phyloP scores from a whole-genome alignment of 2,888 invertebrate genomes.

The Mesoligia furuncula region DNA sequence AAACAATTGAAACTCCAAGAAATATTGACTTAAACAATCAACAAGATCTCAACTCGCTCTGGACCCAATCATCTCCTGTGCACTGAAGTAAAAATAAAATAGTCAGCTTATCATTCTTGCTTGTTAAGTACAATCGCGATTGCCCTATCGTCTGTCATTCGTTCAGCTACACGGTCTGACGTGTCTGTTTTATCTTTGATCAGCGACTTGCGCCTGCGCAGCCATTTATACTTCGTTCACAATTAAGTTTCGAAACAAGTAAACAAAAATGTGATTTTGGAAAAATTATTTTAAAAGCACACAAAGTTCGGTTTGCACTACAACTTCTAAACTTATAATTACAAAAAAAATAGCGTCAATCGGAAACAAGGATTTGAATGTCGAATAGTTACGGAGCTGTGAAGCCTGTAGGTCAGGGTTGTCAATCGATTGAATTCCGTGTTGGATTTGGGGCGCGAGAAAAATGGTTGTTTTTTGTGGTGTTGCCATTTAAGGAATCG shows the following conservation, averaged over 20 bases:
- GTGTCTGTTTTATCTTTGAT: conserved; percentile 55
- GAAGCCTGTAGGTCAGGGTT: conserved; percentile 66
- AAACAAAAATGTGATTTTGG: not conserved
- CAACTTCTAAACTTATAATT: not conserved
- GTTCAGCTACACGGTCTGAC: conserved; percentile 49
- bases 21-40: conserved; percentile 20
- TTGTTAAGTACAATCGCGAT: conserved; percentile 55
- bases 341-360: not conserved
- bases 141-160: conserved; percentile 50
- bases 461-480: conserved; percentile 32
- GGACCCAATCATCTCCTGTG: conserved; percentile 29
- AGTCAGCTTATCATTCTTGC: conserved; percentile 35
- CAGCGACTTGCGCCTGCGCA: conserved; percentile 19
- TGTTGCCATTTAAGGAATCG: conserved; percentile 37
- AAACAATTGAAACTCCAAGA: conserved; percentile 2
- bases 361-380: conserved; percentile 2
- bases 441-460: conserved; percentile 65
- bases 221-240: not conserved
- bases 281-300: not conserved
- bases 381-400: conserved; percentile 38
- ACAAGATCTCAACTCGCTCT: conserved; percentile 8
- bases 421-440: conserved; percentile 51
- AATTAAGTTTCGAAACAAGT: not conserved
- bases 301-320: not conserved
- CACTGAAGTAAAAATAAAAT: conserved; percentile 43